These are phyloP conservation scores for Scyliorhinus canicula DNA, from an alignment of 2,797 vertebrate genomes.

Conservation along the genomic window DNA sequence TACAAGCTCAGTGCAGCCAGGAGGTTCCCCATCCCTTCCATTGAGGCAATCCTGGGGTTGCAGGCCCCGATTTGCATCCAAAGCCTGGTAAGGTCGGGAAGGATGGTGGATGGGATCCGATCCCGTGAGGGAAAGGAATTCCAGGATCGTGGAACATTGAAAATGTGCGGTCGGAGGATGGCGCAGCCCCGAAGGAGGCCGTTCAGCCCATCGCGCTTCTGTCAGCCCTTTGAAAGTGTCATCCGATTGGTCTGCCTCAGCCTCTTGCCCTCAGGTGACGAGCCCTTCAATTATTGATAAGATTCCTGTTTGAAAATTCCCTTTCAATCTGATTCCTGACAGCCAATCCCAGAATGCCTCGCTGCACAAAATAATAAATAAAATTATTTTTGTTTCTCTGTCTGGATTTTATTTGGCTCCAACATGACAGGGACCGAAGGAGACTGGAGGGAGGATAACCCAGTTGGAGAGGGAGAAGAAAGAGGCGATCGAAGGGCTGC, in stretches of 20 bases:
- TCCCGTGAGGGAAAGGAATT: neutral
- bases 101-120: too few relatives aligned
- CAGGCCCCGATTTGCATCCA: too few relatives aligned
- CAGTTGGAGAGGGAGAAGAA: neutral
- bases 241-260: neutral
- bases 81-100: too few relatives aligned
- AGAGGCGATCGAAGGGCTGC: too few relatives aligned
- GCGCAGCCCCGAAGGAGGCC: neutral
- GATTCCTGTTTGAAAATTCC: neutral
- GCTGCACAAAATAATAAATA: neutral
- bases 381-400: too few relatives aligned
- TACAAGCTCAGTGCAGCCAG: neutral
- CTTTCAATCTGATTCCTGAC: neutral
- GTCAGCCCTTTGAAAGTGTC: neutral
- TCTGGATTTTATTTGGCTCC: too few relatives aligned
- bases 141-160: neutral
- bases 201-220: neutral
- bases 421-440: neutral
- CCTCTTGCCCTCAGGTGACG: too few relatives aligned
- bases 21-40: too few relatives aligned
- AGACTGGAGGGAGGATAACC: neutral
- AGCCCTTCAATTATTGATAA: neutral
- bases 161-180: neutral
- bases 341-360: neutral
- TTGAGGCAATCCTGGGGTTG: too few relatives aligned